phyloP scores from a whole-genome alignment of 1,140 invertebrate species.

The Colletes latitarsis region DNA sequence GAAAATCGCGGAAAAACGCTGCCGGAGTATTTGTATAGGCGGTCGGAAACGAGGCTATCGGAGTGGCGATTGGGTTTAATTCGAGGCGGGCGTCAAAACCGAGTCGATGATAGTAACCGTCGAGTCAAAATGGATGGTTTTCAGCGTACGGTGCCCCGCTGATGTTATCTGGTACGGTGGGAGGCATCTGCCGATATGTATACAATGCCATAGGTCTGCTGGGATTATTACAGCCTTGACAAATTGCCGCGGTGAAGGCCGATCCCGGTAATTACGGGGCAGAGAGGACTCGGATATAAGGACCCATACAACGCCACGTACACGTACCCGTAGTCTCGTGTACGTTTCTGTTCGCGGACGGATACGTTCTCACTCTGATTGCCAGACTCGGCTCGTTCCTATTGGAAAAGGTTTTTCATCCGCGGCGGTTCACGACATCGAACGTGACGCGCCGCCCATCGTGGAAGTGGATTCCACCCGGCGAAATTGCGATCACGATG shows the following conservation, averaged over 20 bases:
- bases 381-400: slow-evolving; percentile 31
- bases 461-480: not conserved
- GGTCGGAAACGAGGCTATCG: slow-evolving; percentile 29
- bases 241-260: slow-evolving; percentile 80
- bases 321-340: not conserved
- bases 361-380: slow-evolving; percentile 36
- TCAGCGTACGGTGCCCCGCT: slow-evolving; percentile 60
- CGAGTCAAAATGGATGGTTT: slow-evolving; percentile 73
- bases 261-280: slow-evolving; percentile 79
- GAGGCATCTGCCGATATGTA: slow-evolving; percentile 76
- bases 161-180: slow-evolving; percentile 74
- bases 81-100: slow-evolving; percentile 73
- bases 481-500: slow-evolving; percentile 7
- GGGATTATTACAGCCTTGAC: slow-evolving; percentile 81
- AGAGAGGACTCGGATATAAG: slow-evolving; percentile 62
- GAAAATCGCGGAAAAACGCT: not conserved
- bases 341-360: slow-evolving; percentile 36
- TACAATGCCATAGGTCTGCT: slow-evolving; percentile 76
- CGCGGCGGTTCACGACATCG: slow-evolving; percentile 23
- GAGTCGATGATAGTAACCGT: slow-evolving; percentile 67
- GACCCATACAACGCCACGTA: slow-evolving; percentile 14
- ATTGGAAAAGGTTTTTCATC: slow-evolving; percentile 54
- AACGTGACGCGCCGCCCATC: slow-evolving; percentile 4
- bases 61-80: slow-evolving; percentile 71
- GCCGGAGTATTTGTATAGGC: slow-evolving; percentile 29